A percentile compares a stretch with the other conserved stretches of the same genome.
These are phyloP conservation scores for Teleogryllus occipitalis DNA, from an alignment of 1,140 invertebrate species.

Conservation along the genomic window DNA sequence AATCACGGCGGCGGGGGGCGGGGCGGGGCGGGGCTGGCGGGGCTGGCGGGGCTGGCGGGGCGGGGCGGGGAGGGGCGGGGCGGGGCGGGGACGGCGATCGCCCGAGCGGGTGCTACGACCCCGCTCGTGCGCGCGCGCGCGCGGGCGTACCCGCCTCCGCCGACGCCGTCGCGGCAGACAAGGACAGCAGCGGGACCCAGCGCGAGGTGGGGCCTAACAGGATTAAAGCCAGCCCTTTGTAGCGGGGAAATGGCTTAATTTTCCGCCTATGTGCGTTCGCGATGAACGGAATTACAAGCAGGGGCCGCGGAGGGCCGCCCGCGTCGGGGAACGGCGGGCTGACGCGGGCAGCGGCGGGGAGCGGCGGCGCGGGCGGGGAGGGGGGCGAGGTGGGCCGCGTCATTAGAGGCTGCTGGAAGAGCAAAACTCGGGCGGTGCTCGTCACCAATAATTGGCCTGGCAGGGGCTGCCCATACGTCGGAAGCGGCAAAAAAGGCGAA, in stretches of 20 bases:
- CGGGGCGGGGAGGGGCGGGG: no score
- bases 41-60: no score
- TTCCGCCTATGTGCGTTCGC: not conserved
- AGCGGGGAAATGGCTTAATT: not conserved
- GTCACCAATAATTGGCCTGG: no score
- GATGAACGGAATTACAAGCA: conserved; percentile 1
- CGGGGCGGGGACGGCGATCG: not conserved
- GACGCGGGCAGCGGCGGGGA: not conserved
- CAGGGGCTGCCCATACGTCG: no score
- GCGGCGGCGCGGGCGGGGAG: no score
- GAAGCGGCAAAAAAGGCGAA: no score
- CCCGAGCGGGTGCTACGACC: fast-evolving
- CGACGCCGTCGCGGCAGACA: not conserved
- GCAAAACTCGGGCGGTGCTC: no score
- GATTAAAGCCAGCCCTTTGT: not conserved
- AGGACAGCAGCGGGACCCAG: not conserved
- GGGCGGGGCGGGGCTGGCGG: no score
- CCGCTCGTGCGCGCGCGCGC: not conserved
- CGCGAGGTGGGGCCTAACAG: conserved; percentile 1
- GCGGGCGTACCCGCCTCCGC: not conserved
- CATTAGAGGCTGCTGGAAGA: no score
- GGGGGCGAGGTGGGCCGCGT: no score
- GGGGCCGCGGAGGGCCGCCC: not conserved
- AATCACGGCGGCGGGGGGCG: not conserved
- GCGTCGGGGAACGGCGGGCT: no score